phyloP scores from a whole-genome alignment of 2,113 vertebrate species.

The Montifringilla adamsi region DNA sequence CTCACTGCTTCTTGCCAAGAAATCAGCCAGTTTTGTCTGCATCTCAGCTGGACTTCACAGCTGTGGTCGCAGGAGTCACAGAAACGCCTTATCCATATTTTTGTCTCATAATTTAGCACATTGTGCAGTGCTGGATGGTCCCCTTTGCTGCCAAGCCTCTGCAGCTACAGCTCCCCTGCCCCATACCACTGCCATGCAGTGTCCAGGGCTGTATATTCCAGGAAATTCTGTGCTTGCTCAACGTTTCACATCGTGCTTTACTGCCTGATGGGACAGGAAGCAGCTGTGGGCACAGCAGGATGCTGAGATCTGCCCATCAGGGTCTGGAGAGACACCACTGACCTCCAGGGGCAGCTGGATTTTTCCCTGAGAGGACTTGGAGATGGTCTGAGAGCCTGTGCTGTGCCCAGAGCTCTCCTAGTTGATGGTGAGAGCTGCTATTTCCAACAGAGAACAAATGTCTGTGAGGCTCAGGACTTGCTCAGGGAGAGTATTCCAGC shows the following conservation, averaged over 20 bases:
- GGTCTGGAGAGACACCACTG: neutral
- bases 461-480: neutral
- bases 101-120: neutral
- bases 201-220: accelerated
- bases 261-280: neutral
- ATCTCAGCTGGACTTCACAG: neutral
- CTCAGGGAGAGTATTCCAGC: neutral
- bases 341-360: neutral
- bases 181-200: accelerated
- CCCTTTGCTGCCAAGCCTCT: neutral
- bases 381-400: neutral
- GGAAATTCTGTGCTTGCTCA: neutral
- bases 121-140: accelerated
- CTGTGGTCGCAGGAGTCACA: neutral
- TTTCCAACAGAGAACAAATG: neutral
- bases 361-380: neutral
- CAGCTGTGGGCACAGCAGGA: accelerated
- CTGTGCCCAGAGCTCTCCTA: neutral
- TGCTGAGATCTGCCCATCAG: accelerated
- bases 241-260: neutral
- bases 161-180: neutral
- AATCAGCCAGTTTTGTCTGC: neutral
- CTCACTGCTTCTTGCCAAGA: neutral
- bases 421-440: neutral
- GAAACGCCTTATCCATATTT: neutral